These are phyloP conservation scores for Cantharis nigra DNA, from an alignment of 2,888 invertebrate genomes.

Conservation along the genomic window DNA sequence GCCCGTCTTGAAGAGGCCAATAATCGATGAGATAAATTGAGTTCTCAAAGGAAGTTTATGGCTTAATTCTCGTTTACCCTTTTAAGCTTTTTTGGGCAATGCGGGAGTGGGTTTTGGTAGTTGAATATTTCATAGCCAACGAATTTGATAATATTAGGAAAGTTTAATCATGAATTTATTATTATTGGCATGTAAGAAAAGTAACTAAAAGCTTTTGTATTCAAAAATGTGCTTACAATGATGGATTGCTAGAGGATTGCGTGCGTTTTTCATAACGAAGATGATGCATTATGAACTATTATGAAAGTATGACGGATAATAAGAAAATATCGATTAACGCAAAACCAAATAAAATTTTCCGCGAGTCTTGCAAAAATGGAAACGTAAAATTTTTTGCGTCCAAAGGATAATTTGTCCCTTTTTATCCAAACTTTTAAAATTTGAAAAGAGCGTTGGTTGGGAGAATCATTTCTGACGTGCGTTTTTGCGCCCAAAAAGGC, in stretches of 20 bases:
- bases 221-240: constrained; percentile 16
- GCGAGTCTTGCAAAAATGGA: not conserved
- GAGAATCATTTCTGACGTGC: not conserved
- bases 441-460: not conserved
- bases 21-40: not conserved
- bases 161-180: constrained; percentile 10
- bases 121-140: constrained; percentile 3
- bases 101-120: not conserved
- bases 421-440: not conserved
- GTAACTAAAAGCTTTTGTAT: constrained; percentile 18
- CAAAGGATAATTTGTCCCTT: not conserved
- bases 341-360: not conserved
- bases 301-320: constrained; percentile 1
- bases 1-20: not conserved
- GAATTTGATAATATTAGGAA: not conserved
- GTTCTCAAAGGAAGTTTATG: not conserved
- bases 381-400: not conserved
- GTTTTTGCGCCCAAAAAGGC: not conserved
- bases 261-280: constrained; percentile 10
- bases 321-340: not conserved
- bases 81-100: not conserved
- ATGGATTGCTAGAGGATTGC: constrained; percentile 16
- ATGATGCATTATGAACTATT: constrained; percentile 17
- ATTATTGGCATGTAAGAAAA: constrained; percentile 22
- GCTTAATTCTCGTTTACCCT: not conserved